These are phyloP conservation scores for Pygoscelis antarcticus DNA, from an alignment of 2,113 vertebrate genomes.

Conservation along the genomic window DNA sequence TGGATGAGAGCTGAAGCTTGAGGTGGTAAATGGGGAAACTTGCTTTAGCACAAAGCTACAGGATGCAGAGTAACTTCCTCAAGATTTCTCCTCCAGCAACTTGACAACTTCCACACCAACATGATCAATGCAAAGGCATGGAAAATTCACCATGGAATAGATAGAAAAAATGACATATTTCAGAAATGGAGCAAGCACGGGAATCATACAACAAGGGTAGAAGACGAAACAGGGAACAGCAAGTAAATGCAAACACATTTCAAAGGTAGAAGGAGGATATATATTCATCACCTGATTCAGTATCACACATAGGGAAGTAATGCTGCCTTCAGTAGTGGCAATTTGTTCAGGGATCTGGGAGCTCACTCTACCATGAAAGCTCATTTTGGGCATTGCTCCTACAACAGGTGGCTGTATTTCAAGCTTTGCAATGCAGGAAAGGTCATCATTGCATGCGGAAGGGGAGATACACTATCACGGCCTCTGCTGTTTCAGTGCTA, in stretches of 20 bases:
- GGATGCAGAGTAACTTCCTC: neutral
- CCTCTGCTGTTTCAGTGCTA: neutral
- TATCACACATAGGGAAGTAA: neutral
- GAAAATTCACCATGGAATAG: neutral
- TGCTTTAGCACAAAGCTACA: neutral
- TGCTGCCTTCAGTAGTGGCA: neutral
- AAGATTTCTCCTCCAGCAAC: neutral
- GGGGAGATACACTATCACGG: neutral
- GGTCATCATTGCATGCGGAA: neutral
- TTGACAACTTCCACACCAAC: neutral
- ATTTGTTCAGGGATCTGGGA: neutral
- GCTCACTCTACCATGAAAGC: neutral
- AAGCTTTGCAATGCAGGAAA: neutral
- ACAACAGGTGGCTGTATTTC: neutral
- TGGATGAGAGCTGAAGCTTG: neutral
- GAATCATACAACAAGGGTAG: neutral
- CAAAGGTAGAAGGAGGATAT: neutral
- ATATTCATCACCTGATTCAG: neutral
- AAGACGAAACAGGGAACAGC: neutral
- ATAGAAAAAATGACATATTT: neutral
- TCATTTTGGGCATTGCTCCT: neutral
- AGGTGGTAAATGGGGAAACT: neutral
- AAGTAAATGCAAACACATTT: neutral
- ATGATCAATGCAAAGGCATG: neutral
- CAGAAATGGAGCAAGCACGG: neutral